Evolutionary conservation across 2,888 invertebrate species (phyloP), one percentile per base, ranked within the genome.

Genomic region (Corythucha ciliata): DNA sequence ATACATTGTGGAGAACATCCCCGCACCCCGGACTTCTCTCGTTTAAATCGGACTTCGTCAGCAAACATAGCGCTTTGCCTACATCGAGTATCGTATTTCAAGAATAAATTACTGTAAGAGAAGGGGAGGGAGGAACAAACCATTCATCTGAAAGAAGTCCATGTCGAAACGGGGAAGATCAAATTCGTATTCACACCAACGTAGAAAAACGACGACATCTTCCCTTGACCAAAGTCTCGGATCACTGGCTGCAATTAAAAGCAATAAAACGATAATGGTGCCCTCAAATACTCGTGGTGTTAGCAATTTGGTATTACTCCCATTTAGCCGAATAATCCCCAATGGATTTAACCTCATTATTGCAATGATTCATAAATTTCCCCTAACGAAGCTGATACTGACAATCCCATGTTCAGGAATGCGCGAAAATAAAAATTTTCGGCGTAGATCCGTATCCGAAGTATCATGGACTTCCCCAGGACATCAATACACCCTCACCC

Each of bases 111-210:
- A n/a, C n/a, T n/a, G n/a, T n/a, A n/a, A n/a, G n/a, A n/a, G n/a
- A n/a, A n/a, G n/a, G n/a, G n/a, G n/a, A 33, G 22, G 16, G 40
- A 8, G 21, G 14, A 34, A 64, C 69, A 74, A 72, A 76, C 92
- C 93, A 69, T 93, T 93, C 91, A 93, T 92, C 73, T 89, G 89
- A 69, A 93, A 93, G 71, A 88, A 80, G 66, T 92, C 90, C 78
- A 87, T 81, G 66, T 91, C 90, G 66, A 93, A 85, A 62, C 84
- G 82, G 47, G 90, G 90, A 60, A 92, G 72, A 69, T 91, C 91
- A 68, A 90, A 92, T 71, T 91, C 90, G 59, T 87, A 76, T 69
- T 92, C 90, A 60, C 90, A 88, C 83, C 91, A 92, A 65, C 85
- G 81, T 44, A 93, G 72, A 69, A 92, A 93, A 48, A 83, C 77